Evolutionary conservation across 2,797 vertebrate genomes (phyloP), one percentile per base, ranked within the genome.

Genomic region (Stomatorhinus walkeri): DNA sequence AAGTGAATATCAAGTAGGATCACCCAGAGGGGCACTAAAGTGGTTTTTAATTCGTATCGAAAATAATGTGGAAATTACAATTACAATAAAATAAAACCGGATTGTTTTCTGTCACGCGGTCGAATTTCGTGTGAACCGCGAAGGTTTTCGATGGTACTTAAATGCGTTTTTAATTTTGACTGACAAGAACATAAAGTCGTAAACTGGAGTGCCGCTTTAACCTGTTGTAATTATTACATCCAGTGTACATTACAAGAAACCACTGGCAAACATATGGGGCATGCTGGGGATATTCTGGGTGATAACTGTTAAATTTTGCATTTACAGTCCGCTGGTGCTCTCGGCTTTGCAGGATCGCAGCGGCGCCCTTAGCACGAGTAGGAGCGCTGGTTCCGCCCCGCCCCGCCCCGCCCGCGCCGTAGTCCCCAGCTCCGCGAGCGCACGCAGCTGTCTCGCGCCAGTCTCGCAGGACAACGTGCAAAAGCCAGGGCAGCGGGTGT

Each of bases 381-480:
- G 9, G n/a, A 48, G 81, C 22, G 7, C 81, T 22, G 81, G 81
- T 51, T 48, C 43, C 43, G 79, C 79, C 81, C 28, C 28, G 79
- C 79, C 81, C 46, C 81, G n/a, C 81, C 81, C 81, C 43, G 48
- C 43, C 43, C 81, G 81, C 46, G 4, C 81, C 89, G 89, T 83
- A 93, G 91, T 92, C 92, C 90, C 89, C 90, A 90, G 91, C 90
- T 91, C 56, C 92, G 94, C 94, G 92, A 93, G 93, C 93, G 92
- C 91, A 92, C 93, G 94, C 94, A 94, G 94, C 94, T 95, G 94
- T 94, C 93, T 93, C 89, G 61, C 89, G 9, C 24, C 90, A 90
- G 91, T 90, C 81, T 22, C 19, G 84, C 10, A 22, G 52, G 22
- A 49, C 16, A n/a, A 32, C 51, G 46, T 12, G 43, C 54, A 19